phyloP scores from a whole-genome alignment of 2,797 vertebrate species.

The Peromyscus melanophrys region DNA sequence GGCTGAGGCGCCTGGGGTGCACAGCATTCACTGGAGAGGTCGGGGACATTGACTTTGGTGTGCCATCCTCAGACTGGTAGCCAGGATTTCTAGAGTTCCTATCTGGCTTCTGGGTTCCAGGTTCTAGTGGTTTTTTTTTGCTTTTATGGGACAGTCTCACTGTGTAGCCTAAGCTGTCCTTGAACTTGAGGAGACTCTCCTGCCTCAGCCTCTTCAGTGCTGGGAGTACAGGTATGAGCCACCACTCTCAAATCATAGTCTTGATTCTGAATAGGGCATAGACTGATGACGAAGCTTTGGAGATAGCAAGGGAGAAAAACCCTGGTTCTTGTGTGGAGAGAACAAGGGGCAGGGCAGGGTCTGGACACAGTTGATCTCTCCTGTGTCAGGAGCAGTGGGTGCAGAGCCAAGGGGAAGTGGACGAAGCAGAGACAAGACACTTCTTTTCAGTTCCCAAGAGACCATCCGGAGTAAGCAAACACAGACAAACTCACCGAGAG shows the following conservation, averaged over 20 bases:
- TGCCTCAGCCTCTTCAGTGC: not conserved
- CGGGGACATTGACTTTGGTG: not conserved
- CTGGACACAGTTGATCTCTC: not conserved
- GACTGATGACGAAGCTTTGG: not conserved
- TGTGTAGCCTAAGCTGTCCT: not conserved
- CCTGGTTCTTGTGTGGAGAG: not conserved
- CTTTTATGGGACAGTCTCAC: not conserved
- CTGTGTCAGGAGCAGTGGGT: too few species aligned
- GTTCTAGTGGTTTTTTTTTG: not conserved
- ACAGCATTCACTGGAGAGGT: rapidly evolving
- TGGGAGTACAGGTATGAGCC: not conserved
- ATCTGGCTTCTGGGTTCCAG: not conserved
- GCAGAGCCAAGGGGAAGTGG: not conserved
- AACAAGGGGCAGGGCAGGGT: not conserved
- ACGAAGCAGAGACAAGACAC: rapidly evolving
- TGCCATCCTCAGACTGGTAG: not conserved
- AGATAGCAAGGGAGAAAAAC: not conserved
- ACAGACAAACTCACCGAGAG: slow-evolving; percentile 93
- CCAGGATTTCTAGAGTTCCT: not conserved
- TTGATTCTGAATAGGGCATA: not conserved
- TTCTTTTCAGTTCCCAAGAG: not conserved
- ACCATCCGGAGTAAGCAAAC: not conserved
- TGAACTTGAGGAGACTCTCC: not conserved
- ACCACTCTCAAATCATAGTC: not conserved
- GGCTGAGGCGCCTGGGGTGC: rapidly evolving